Conservation (phyloP, 2,797 vertebrate species). For the Artibeus lituratus region DNA sequence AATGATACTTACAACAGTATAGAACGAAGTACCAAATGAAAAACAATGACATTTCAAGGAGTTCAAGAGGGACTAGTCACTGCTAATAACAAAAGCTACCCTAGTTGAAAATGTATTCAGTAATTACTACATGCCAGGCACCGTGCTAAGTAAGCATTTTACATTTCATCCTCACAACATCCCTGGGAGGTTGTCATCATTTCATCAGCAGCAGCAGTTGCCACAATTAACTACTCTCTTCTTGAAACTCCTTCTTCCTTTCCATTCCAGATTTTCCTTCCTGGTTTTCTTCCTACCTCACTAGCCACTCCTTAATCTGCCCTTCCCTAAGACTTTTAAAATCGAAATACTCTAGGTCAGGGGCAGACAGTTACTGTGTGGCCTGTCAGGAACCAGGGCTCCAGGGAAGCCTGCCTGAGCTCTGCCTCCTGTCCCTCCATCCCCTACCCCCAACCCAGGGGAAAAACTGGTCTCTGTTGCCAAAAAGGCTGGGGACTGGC, state of each 20-base stretch:
- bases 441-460: too few species aligned
- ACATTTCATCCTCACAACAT: neutral
- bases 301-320: neutral
- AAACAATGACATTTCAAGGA: neutral
- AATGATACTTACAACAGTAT: conserved; percentile 1
- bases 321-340: conserved; percentile 9
- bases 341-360: neutral
- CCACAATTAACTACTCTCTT: conserved; percentile 12
- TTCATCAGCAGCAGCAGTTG: neutral
- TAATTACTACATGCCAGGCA: neutral
- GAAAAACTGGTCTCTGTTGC: too few species aligned
- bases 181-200: neutral
- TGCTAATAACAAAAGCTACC: conserved; percentile 28
- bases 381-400: too few species aligned
- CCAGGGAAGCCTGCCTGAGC: too few species aligned
- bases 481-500: too few species aligned
- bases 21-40: conserved; percentile 13
- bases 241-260: neutral
- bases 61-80: neutral
- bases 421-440: too few species aligned
- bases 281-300: conserved; percentile 14
- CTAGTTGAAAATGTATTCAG: neutral
- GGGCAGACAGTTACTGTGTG: too few species aligned
- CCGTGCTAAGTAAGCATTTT: conserved; percentile 10
- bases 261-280: neutral